A percentile compares a stretch with the other conserved stretches of the same genome.
These are phyloP conservation scores for Maccullochella peelii DNA, from an alignment of 2,113 vertebrate species.

Conservation along the genomic window DNA sequence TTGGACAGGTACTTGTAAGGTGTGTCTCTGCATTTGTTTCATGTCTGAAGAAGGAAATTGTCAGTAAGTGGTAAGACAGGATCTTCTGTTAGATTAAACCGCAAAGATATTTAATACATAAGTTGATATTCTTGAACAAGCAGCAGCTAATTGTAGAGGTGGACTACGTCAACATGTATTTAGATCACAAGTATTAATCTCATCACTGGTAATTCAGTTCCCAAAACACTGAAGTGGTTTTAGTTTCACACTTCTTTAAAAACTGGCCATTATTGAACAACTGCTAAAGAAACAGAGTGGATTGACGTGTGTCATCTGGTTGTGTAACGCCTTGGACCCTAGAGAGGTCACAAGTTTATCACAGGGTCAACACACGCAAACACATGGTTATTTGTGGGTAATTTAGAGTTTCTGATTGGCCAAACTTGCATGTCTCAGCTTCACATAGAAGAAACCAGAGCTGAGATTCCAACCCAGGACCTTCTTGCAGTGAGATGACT, in stretches of 20 bases:
- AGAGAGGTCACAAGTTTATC: constrained; percentile 41
- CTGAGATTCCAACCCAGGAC: background rate
- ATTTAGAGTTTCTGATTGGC: constrained; percentile 62
- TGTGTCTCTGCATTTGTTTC: no score
- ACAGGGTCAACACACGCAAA: constrained; percentile 29
- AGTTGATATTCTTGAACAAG: background rate
- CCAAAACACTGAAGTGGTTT: constrained; percentile 13
- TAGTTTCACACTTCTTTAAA: constrained; percentile 24
- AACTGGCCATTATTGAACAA: background rate
- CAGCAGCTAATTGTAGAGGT: background rate
- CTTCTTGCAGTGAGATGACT: background rate
- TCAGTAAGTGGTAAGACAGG: background rate
- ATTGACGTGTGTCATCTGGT: constrained; percentile 28
- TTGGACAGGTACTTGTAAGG: no score
- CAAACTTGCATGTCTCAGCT: constrained; percentile 1
- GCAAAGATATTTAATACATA: no score
- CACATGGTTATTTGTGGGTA: constrained; percentile 32
- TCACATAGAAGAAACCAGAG: background rate
- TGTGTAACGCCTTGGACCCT: background rate
- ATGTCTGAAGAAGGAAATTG: no score
- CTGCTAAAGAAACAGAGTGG: background rate
- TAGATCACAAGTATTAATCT: background rate
- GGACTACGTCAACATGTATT: background rate
- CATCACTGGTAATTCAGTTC: constrained; percentile 12
- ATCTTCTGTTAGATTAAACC: no score